phyloP scores from a whole-genome alignment of 2,113 vertebrate genomes.

The Serilophus lunatus region DNA sequence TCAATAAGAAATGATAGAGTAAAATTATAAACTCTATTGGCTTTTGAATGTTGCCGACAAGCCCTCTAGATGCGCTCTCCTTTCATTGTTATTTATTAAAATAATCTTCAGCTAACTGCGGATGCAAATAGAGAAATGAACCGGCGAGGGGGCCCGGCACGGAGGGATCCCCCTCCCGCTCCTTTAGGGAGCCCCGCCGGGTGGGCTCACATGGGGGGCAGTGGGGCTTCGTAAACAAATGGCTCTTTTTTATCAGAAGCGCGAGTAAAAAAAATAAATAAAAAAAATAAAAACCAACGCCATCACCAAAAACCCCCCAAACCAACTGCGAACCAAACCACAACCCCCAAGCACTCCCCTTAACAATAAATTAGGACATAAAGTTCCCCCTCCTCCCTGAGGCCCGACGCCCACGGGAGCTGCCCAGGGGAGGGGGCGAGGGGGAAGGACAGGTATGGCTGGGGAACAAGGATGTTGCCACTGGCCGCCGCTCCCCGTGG shows the following conservation, averaged over 20 bases:
- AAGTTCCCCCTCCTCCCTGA: neutral
- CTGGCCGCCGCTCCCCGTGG: neutral
- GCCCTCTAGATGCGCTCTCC: conserved; percentile 75
- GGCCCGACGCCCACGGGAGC: neutral
- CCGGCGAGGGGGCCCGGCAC: neutral
- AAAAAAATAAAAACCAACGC: neutral
- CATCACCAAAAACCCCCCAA: neutral
- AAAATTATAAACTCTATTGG: conserved; percentile 86
- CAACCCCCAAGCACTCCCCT: neutral
- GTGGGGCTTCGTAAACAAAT: conserved; percentile 14
- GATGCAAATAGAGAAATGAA: conserved; percentile 67
- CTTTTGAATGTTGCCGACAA: conserved; percentile 81
- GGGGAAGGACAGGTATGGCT: neutral
- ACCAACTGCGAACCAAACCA: neutral
- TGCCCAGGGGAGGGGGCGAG: neutral
- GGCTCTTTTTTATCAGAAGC: neutral
- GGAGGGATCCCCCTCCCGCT: neutral
- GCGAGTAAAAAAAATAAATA: neutral
- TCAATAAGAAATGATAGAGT: conserved; percentile 88
- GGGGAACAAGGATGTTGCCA: neutral
- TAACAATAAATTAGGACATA: neutral
- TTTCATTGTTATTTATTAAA: conserved; percentile 82
- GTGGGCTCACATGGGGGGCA: neutral
- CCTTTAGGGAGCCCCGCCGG: neutral
- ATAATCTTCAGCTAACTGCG: conserved; percentile 70